Conservation (phyloP, 2,888 invertebrate genomes). For the Mylabris sibirica region DNA sequence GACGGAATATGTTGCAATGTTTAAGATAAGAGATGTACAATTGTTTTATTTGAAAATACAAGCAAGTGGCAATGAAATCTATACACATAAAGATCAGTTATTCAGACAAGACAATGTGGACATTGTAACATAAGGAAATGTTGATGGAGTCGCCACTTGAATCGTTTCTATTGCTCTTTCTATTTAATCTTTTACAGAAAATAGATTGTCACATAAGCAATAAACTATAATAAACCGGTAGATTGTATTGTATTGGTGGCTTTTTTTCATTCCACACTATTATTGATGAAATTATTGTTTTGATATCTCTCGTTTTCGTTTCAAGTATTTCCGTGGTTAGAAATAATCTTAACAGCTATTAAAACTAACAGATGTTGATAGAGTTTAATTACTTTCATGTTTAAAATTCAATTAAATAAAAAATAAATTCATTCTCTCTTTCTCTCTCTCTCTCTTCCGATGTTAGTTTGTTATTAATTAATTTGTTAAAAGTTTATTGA, state of each 20-base stretch:
- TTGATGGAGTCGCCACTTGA: conserved; percentile 6
- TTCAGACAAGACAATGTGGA: conserved; percentile 4
- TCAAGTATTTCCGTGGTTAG: neutral
- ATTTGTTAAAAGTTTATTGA: conserved; percentile 4
- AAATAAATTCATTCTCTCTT: neutral
- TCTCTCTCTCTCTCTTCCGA: too few species aligned
- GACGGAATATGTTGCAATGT: neutral
- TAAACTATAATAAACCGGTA: conserved; percentile 6
- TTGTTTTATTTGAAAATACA: neutral
- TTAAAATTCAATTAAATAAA: neutral
- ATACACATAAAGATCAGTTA: conserved; percentile 5
- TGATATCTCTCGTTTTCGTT: neutral
- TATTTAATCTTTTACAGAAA: neutral
- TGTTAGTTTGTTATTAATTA: neutral
- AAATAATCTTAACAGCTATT: neutral
- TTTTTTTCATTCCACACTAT: neutral
- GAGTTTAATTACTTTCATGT: neutral
- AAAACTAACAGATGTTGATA: neutral
- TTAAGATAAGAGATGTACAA: neutral
- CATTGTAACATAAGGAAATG: conserved; percentile 3
- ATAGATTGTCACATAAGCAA: neutral
- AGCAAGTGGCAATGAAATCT: conserved; percentile 5
- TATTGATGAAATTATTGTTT: neutral
- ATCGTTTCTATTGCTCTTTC: neutral
- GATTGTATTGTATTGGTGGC: neutral